A percentile compares a stretch with the other conserved stretches of the same genome.
phyloP scores from a whole-genome alignment of 2,888 invertebrate species.

The Drosophila austrosaltans region DNA sequence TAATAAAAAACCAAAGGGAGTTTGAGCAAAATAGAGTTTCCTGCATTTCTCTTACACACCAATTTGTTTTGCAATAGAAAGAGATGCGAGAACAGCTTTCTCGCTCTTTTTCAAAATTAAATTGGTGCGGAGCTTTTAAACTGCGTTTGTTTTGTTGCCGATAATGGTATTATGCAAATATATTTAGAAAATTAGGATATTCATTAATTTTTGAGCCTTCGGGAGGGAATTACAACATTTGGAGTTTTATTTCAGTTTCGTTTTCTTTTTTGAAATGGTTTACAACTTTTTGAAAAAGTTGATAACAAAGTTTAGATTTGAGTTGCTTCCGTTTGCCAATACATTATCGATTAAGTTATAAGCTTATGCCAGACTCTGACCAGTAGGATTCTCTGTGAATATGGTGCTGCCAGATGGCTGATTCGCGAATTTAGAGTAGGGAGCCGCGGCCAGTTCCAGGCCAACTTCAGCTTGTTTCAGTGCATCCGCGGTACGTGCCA shows the following conservation, averaged over 20 bases:
- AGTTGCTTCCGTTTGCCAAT: conserved; percentile 8
- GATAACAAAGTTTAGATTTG: conserved; percentile 5
- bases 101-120: neutral
- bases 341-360: conserved; percentile 23
- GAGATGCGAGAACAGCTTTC: neutral
- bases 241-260: neutral
- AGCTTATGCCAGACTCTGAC: conserved; percentile 43
- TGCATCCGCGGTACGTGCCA: conserved; percentile 55
- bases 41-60: neutral
- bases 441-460: conserved; percentile 47
- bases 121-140: neutral
- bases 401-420: conserved; percentile 57
- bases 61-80: neutral
- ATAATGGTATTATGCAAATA: neutral
- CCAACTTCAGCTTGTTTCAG: conserved; percentile 32
- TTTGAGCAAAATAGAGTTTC: neutral
- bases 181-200: neutral
- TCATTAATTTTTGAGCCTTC: neutral
- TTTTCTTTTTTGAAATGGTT: neutral
- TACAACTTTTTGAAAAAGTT: conserved; percentile 39
- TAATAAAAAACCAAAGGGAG: neutral
- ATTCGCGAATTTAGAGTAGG: conserved; percentile 73
- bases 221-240: neutral
- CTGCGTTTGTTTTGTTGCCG: neutral
- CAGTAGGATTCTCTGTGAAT: conserved; percentile 75